phyloP scores from a whole-genome alignment of 2,113 vertebrate species.

The Columba livia region DNA sequence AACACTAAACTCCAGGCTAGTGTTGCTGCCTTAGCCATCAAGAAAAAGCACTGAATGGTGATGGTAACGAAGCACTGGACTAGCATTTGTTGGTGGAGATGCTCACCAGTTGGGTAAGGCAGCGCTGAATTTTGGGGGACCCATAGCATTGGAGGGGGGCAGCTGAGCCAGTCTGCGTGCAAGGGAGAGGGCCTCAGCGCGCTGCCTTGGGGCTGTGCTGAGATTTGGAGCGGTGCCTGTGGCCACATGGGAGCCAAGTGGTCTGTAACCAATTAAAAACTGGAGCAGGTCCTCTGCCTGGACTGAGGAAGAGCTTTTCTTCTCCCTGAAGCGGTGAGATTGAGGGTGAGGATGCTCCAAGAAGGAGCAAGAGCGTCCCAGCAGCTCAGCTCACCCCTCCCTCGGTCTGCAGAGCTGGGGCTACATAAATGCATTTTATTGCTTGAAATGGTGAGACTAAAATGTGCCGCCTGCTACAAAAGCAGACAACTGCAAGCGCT shows the following conservation, averaged over 20 bases:
- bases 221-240: rapidly evolving
- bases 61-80: rapidly evolving
- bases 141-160: background rate
- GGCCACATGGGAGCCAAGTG: background rate
- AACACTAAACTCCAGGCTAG: rapidly evolving
- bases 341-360: background rate
- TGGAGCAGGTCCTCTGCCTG: background rate
- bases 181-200: background rate
- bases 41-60: background rate
- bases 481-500: background rate
- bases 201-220: rapidly evolving
- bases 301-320: background rate
- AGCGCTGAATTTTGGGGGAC: background rate
- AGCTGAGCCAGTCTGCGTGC: background rate
- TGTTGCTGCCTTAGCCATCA: background rate
- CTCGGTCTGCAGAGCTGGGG: rapidly evolving
- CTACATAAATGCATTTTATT: background rate
- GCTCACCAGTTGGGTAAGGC: background rate
- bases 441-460: rapidly evolving
- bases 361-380: background rate
- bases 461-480: background rate
- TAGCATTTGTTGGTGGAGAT: background rate
- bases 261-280: background rate
- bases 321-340: background rate
- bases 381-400: background rate